These are phyloP conservation scores for Morpho achilles DNA, from an alignment of 2,888 invertebrate species.

Conservation along the genomic window DNA sequence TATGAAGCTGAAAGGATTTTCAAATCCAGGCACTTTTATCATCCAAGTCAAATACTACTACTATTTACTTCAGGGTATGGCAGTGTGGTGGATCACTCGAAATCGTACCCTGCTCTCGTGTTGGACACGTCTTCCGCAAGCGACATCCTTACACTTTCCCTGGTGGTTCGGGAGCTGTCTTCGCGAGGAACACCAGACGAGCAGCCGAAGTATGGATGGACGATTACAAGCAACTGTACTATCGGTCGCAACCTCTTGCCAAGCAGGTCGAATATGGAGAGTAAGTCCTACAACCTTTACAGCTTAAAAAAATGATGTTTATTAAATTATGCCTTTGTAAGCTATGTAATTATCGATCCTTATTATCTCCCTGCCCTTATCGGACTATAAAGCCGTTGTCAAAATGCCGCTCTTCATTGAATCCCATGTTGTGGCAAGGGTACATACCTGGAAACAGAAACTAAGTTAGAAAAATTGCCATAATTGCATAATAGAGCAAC, in stretches of 20 bases:
- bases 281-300: conserved; percentile 77
- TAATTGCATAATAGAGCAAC: too few species aligned
- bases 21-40: too few species aligned
- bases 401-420: conserved; percentile 96
- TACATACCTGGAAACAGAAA: conserved; percentile 82
- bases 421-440: conserved; percentile 96
- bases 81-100: conserved; percentile 98
- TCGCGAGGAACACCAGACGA: conserved; percentile 95
- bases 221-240: conserved; percentile 97
- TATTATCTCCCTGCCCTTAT: too few species aligned
- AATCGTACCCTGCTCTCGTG: conserved; percentile 98
- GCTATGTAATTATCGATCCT: too few species aligned
- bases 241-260: conserved; percentile 93
- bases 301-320: too few species aligned
- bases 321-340: too few species aligned
- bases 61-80: conserved; percentile 86
- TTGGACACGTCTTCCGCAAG: conserved; percentile 96
- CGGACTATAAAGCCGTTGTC: conserved; percentile 80
- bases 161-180: conserved; percentile 97
- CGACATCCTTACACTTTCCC: conserved; percentile 99
- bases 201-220: conserved; percentile 99
- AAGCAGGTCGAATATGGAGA: conserved; percentile 93
- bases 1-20: too few species aligned
- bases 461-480: too few species aligned
- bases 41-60: too few species aligned